Evolutionary conservation across 1,140 invertebrate genomes (phyloP).

Genomic region (Sycobia sp.): DNA sequence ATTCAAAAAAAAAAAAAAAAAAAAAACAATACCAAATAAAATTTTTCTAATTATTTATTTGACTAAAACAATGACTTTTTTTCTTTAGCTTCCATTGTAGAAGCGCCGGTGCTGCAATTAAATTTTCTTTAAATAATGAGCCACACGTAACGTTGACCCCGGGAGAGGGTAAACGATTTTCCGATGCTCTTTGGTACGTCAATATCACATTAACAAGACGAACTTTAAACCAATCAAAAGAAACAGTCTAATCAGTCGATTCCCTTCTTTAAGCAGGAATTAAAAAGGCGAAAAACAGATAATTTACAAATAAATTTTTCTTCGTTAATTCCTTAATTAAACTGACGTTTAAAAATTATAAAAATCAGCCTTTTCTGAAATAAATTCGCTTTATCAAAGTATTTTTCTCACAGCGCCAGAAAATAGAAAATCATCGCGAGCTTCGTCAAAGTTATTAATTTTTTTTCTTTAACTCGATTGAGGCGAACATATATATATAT

Average conservation of each 20-base stretch:
- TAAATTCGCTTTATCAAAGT: slow-evolving; percentile 56
- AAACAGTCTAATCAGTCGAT: slow-evolving; percentile 57
- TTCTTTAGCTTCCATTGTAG: slow-evolving; percentile 13
- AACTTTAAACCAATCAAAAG: slow-evolving; percentile 54
- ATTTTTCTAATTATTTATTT: slow-evolving; percentile 24
- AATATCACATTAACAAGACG: slow-evolving; percentile 61
- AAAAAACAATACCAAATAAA: slow-evolving; percentile 21
- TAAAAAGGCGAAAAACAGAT: slow-evolving; percentile 43
- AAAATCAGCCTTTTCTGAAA: slow-evolving; percentile 60
- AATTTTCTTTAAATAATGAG: slow-evolving; percentile 33
- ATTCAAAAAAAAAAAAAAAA: too few relatives aligned
- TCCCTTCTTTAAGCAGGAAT: slow-evolving; percentile 47
- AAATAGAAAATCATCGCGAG: slow-evolving; percentile 46
- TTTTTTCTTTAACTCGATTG: too few relatives aligned
- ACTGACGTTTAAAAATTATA: slow-evolving; percentile 52
- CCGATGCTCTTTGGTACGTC: slow-evolving; percentile 61
- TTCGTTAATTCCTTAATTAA: slow-evolving; percentile 48
- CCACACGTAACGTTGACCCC: slow-evolving; percentile 30
- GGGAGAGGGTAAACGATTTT: slow-evolving; percentile 53
- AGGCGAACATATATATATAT: too few relatives aligned
- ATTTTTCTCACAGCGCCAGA: slow-evolving; percentile 57
- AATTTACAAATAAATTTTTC: slow-evolving; percentile 51
- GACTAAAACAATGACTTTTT: slow-evolving; percentile 22
- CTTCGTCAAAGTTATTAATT: slow-evolving; percentile 36
- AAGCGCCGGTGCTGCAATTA: slow-evolving; percentile 15